Conservation (phyloP, 2,797 vertebrate species). For the Anabacerthia variegaticeps region DNA sequence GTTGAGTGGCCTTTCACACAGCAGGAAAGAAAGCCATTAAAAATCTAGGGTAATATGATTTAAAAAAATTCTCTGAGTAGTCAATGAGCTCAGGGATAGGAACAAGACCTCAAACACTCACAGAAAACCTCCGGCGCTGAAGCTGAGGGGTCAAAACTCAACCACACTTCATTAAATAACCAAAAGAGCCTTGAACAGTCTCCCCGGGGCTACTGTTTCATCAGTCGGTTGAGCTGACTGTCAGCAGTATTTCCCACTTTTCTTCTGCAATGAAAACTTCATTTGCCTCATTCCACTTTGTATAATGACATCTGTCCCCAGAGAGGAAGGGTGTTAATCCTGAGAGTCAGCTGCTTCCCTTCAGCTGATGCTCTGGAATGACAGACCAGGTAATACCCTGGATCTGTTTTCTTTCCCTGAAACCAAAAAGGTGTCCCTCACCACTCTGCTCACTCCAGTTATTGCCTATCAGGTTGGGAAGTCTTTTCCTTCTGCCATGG, state of each 20-base stretch:
- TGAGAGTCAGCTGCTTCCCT: rapidly evolving
- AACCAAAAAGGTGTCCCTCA: neutral
- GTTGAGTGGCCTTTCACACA: neutral
- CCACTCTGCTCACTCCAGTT: neutral
- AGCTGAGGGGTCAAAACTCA: slow-evolving; percentile 7
- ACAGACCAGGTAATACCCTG: neutral
- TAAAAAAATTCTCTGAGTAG: neutral
- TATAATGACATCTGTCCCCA: neutral
- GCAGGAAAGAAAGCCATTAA: neutral
- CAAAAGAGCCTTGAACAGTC: neutral
- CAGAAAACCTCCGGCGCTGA: neutral
- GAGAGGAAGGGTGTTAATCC: neutral
- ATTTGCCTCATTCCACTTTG: neutral
- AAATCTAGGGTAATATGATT: neutral
- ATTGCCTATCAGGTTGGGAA: neutral
- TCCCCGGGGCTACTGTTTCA: slow-evolving; percentile 4
- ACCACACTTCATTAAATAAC: slow-evolving; percentile 32
- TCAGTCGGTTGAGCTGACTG: neutral
- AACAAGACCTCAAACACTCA: neutral
- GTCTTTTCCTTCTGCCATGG: neutral
- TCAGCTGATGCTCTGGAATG: neutral
- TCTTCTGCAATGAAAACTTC: neutral
- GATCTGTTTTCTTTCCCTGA: neutral
- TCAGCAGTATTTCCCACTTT: neutral
- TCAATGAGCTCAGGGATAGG: neutral